A percentile compares a stretch with the other conserved stretches of the same genome.
These are phyloP conservation scores for Andrena chrysosceles DNA, from an alignment of 2,888 invertebrate genomes.

Conservation along the genomic window DNA sequence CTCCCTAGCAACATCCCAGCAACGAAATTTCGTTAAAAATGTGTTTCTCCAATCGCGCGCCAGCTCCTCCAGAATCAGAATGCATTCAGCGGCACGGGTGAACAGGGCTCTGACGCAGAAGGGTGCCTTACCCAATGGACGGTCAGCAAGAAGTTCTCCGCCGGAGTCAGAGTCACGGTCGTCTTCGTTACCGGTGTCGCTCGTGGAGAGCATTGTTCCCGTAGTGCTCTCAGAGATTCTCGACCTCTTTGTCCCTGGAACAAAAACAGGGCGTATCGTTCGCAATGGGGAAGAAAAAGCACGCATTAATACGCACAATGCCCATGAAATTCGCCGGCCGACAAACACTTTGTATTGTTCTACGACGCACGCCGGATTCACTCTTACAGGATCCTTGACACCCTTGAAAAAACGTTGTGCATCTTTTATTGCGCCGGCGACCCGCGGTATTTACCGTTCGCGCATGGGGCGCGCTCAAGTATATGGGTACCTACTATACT, in stretches of 20 bases:
- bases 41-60: neutral
- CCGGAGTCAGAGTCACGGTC: constrained; percentile 84
- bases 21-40: neutral
- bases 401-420: constrained; percentile 59
- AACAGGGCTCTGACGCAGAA: neutral
- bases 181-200: constrained; percentile 85
- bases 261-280: constrained; percentile 61
- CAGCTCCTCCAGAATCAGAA: neutral
- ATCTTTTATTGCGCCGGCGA: constrained; percentile 51
- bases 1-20: neutral
- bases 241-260: constrained; percentile 76
- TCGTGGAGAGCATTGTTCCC: constrained; percentile 85
- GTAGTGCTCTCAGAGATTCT: constrained; percentile 82
- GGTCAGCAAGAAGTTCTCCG: constrained; percentile 76
- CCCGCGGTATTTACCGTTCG: constrained; percentile 47
- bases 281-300: constrained; percentile 41
- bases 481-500: neutral
- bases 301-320: constrained; percentile 56
- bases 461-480: constrained; percentile 1
- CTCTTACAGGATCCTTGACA: constrained; percentile 57
- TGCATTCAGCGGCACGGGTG: neutral
- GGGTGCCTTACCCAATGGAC: constrained; percentile 66
- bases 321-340: constrained; percentile 50
- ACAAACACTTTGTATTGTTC: constrained; percentile 61
- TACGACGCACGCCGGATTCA: constrained; percentile 59